Base-by-base conservation (phyloP, 2,797 vertebrate genomes). In the Molossus alvarezi region DNA sequence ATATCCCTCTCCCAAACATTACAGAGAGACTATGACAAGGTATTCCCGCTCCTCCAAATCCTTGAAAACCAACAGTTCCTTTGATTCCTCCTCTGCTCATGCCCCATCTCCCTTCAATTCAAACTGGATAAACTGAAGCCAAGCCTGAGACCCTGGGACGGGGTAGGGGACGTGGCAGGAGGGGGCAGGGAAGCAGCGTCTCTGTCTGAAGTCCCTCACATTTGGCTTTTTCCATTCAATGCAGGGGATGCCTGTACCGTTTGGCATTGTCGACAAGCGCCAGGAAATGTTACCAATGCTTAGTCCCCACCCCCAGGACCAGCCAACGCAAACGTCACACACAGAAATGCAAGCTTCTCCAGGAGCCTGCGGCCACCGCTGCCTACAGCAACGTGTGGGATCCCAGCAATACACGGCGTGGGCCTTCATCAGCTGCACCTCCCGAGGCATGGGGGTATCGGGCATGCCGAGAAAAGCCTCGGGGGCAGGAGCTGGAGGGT, bases 361-460 rank as follows among this genome's bases (percentile, higher is more conserved):
- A 11, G 6, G 75, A 33, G 45, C 48, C 62, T 57, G 58, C 51
- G 41, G 64, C 65, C 51, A 48, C 41, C 41, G 20, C 9, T 4
- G 18, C 69, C 29, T 5, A 41, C 73, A 58, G 45, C 25, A 29
- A 45, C 2, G 0, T 9, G 11, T 14, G 9, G n/a, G 25, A 67
- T 9, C 18, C 53, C 58, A 17, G 55, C 41, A 9, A 5, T 15
- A 21, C 81, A 20, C 33, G 67, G 51, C 2, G 1, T 0, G 3
- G 48, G n/a, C 45, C 86, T 91, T 45, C 23, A 11, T 29, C 9
- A 58, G 80, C 45, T 73, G 83, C 41, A 6, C 29, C 73, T 60
- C 33, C 72, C 1, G 6, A 48, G 37, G 13, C 2, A 0, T 11
- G 0, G 1, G 12, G 51, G 15, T 27, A 13, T 1, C 57, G 37